Evolutionary conservation across 2,113 vertebrate species (phyloP).

Genomic region (Silurus asotus): DNA sequence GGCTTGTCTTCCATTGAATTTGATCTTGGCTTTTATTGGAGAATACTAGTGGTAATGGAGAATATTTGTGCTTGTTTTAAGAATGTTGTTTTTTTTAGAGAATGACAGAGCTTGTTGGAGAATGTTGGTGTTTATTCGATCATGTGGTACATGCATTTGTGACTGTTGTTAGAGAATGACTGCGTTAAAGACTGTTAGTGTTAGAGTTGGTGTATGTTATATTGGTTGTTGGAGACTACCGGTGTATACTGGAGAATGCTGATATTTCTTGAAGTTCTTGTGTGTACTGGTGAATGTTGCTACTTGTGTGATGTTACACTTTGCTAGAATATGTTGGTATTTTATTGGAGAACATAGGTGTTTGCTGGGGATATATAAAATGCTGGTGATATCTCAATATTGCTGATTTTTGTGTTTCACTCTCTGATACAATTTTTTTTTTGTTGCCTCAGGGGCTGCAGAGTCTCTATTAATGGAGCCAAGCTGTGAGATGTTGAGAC

Average conservation of each 20-base stretch:
- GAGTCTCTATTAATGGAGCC: slow-evolving; percentile 64
- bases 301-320: background rate
- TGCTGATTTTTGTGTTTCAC: background rate
- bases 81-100: background rate
- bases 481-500: slow-evolving; percentile 75
- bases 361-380: background rate
- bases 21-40: background rate
- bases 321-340: background rate
- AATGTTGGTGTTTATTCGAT: background rate
- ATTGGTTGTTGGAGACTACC: background rate
- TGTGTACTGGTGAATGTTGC: background rate
- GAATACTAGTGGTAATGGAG: background rate
- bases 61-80: background rate
- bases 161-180: too few relatives aligned
- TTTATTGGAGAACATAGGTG: background rate
- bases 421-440: background rate
- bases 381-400: background rate
- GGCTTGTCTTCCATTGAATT: background rate
- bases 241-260: background rate
- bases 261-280: background rate
- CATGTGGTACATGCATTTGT: background rate
- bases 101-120: background rate
- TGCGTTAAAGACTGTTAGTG: background rate
- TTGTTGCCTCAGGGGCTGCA: slow-evolving; percentile 57
- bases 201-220: too few relatives aligned